Conservation (phyloP, 2,113 vertebrate species). For the Oxygymnocypris stewartii region DNA sequence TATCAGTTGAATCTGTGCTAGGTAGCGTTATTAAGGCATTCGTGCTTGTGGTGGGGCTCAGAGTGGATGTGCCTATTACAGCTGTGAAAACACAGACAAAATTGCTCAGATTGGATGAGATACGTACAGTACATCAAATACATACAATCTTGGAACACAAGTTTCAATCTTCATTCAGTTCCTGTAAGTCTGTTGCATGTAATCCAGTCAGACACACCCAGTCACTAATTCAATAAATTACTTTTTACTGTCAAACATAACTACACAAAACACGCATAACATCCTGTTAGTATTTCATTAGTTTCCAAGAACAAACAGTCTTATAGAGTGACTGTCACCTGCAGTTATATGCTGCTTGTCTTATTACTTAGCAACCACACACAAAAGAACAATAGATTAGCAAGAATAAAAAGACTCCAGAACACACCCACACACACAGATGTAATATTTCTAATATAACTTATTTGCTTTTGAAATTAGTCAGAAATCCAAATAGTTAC, state of each 20-base stretch:
- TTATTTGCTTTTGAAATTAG: not conserved
- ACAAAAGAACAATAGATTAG: slow-evolving; percentile 48
- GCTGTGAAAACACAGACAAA: slow-evolving; percentile 30
- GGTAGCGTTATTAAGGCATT: not conserved
- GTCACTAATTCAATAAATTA: not conserved
- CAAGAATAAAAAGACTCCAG: slow-evolving; percentile 36
- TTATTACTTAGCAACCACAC: slow-evolving; percentile 59
- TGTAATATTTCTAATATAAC: not conserved
- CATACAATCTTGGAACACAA: not conserved
- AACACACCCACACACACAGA: not conserved
- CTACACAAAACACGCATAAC: slow-evolving; percentile 38
- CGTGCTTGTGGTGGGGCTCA: not conserved
- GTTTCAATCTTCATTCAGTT: not conserved
- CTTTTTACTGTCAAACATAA: not conserved
- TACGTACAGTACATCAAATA: not conserved
- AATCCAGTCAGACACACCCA: not conserved
- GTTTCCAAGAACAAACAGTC: slow-evolving; percentile 43
- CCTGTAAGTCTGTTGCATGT: not conserved
- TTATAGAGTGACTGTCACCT: slow-evolving; percentile 36
- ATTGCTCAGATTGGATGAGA: not conserved
- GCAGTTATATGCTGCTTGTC: slow-evolving; percentile 42
- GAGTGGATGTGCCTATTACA: not conserved
- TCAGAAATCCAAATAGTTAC: not conserved
- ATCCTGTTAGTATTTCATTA: slow-evolving; percentile 53
- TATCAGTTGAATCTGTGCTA: not conserved